Percentiles rank a stretch among this genome's conserved stretches.
Evolutionary conservation across 2,113 vertebrate genomes (phyloP).

Genomic region (Rafetus swinhoei): DNA sequence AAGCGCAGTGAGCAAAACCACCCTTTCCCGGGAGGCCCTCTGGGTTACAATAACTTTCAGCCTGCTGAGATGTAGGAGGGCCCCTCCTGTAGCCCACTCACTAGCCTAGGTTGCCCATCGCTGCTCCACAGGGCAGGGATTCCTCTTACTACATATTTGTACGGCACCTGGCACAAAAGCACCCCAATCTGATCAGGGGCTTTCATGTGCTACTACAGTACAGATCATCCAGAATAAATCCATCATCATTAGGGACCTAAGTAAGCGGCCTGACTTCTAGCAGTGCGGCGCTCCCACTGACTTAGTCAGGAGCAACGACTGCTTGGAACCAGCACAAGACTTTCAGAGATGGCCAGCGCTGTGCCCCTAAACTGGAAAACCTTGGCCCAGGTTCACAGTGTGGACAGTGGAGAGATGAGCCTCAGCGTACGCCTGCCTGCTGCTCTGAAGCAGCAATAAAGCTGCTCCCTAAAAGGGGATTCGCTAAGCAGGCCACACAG

Average conservation of each 20-base stretch:
- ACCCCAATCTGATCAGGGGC: not conserved
- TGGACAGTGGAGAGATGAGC: not conserved
- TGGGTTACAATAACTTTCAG: no score
- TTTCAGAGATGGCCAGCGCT: not conserved
- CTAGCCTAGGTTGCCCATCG: no score
- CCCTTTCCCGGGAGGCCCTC: no score
- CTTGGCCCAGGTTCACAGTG: not conserved
- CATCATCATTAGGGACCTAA: not conserved
- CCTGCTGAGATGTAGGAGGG: no score
- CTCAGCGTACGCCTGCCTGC: not conserved
- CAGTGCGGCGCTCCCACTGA: not conserved
- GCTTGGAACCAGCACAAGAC: not conserved
- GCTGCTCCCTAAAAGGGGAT: not conserved
- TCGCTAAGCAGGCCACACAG: not conserved
- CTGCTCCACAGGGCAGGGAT: not conserved
- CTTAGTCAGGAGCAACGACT: not conserved
- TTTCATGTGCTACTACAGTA: not conserved
- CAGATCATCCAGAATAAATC: not conserved
- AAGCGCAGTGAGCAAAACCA: no score
- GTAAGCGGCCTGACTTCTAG: not conserved
- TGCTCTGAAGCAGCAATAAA: not conserved
- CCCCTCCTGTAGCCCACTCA: no score
- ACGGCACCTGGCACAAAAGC: not conserved
- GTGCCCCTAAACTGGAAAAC: not conserved
- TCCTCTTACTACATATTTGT: not conserved